Base-by-base conservation (phyloP, 2,888 invertebrate genomes). In the Yponomeuta evonymella region DNA sequence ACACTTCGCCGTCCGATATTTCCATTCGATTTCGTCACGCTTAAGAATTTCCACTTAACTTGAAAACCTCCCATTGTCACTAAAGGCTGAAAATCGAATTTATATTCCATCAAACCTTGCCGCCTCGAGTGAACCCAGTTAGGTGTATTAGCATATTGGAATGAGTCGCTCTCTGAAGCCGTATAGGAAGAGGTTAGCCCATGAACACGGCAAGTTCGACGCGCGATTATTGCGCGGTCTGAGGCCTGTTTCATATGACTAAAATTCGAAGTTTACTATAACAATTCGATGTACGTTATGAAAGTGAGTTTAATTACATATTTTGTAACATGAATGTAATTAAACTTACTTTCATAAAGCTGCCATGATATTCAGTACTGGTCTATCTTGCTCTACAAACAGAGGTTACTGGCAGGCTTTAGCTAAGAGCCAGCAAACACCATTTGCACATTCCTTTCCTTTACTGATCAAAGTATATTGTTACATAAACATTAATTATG, bases 11-110 rank as follows among this genome's bases (percentile, higher is more conserved):
- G 29, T 64, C 64, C 77, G 76, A 76, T 82, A 81, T 83, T 85
- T 83, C 82, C 82, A 81, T 80, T 79, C 79, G 79, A 84, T 84
- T 84, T 75, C 51, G 15, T 58, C 71, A 72, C 72, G 73, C 74
- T 80, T 75, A 75, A 79, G 75, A 77, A 79, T 79, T 78, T 76
- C 76, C 76, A 77, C 76, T 78, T 78, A 78, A 76, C 75, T 77
- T 70, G 70, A 72, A 77, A 79, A 80, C 43, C 78, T 77, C 80
- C 77, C 75, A 76, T 78, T 80, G 81, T 79, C 77, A 75, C 77
- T 76, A 77, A 74, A 76, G 75, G 51, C 51, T 58, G 78, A 77
- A 79, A 81, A 83, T 83, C 81, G 81, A 83, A 82, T 83, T 79
- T 79, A 78, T 79, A 72, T 70, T 70, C 70, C 70, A 70, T 70